Conservation (phyloP, 64 coral and sea anemone genomes). For the Montipora sp. region DNA sequence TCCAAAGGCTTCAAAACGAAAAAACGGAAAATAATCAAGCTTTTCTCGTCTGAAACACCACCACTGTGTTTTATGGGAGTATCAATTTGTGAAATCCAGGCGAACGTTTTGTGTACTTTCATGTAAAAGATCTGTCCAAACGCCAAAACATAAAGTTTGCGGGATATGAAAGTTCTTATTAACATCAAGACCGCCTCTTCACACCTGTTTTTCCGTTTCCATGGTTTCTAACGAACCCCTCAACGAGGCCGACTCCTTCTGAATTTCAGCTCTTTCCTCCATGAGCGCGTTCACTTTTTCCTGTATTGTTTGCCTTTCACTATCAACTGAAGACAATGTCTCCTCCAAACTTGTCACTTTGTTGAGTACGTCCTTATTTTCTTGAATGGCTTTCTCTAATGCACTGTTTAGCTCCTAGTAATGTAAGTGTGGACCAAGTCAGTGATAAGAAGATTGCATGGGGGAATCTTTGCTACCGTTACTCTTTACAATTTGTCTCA, state of each 20-base stretch:
- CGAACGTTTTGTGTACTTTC: no score
- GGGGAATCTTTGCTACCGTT: no score
- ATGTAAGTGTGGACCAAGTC: no score
- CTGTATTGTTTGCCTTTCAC: background rate
- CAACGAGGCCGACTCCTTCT: background rate
- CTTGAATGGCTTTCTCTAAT: background rate
- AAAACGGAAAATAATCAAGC: no score
- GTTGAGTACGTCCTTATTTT: conserved; percentile 4
- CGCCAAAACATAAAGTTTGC: no score
- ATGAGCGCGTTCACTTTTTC: background rate
- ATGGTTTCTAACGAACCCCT: background rate
- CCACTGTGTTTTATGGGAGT: no score
- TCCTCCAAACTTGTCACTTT: conserved; percentile 27
- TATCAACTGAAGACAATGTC: background rate
- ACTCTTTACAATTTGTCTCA: no score
- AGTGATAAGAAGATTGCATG: no score
- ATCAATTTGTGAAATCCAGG: no score
- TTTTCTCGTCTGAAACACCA: no score
- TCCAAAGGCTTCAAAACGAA: no score
- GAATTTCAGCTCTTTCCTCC: conserved; percentile 1
- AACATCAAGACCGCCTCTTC: background rate
- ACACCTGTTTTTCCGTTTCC: conserved; percentile 41
- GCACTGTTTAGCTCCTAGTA: conserved; percentile 15
- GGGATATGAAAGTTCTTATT: background rate
- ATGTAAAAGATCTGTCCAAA: no score